phyloP scores from a whole-genome alignment of 1,140 invertebrate genomes.

The Zaprionus africanus region DNA sequence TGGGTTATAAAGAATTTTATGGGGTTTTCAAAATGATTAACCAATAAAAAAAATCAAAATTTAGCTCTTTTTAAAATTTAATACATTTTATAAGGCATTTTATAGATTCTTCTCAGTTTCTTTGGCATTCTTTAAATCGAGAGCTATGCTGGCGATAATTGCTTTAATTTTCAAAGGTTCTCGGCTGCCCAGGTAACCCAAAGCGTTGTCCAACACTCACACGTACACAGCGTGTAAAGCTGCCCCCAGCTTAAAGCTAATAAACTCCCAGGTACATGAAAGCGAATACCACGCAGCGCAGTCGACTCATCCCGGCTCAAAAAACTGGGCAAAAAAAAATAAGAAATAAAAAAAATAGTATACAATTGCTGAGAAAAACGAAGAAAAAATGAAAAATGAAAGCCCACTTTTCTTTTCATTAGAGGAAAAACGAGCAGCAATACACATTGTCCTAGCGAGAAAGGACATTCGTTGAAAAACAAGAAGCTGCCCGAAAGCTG shows the following conservation, averaged over 20 bases:
- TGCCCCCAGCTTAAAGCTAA: slow-evolving; percentile 64
- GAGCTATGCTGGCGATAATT: slow-evolving; percentile 43
- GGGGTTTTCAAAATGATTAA: too few species aligned
- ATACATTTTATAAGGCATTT: too few species aligned
- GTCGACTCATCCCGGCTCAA: slow-evolving; percentile 47
- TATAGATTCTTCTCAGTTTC: not conserved
- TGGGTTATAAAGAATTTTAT: too few species aligned
- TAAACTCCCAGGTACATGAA: slow-evolving; percentile 73
- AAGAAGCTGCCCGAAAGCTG: slow-evolving; percentile 25
- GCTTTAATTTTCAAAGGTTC: slow-evolving; percentile 62
- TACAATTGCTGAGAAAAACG: slow-evolving; percentile 36
- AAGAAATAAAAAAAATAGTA: slow-evolving; percentile 43
- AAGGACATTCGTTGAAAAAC: slow-evolving; percentile 62
- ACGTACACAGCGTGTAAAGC: slow-evolving; percentile 10
- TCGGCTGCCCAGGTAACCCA: slow-evolving; percentile 59
- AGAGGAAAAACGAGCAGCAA: slow-evolving; percentile 69
- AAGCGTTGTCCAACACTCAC: slow-evolving; percentile 38
- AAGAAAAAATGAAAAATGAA: slow-evolving; percentile 60
- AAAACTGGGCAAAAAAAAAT: slow-evolving; percentile 15
- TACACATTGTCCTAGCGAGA: slow-evolving; percentile 52
- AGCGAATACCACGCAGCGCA: slow-evolving; percentile 61
- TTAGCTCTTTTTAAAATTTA: not conserved
- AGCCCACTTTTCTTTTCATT: slow-evolving; percentile 75
- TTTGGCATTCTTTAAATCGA: not conserved
- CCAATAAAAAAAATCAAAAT: not conserved